phyloP scores from a whole-genome alignment of 37 sponge, comb jelly and placozoan genomes.

The Cliona cf. orientalis region DNA sequence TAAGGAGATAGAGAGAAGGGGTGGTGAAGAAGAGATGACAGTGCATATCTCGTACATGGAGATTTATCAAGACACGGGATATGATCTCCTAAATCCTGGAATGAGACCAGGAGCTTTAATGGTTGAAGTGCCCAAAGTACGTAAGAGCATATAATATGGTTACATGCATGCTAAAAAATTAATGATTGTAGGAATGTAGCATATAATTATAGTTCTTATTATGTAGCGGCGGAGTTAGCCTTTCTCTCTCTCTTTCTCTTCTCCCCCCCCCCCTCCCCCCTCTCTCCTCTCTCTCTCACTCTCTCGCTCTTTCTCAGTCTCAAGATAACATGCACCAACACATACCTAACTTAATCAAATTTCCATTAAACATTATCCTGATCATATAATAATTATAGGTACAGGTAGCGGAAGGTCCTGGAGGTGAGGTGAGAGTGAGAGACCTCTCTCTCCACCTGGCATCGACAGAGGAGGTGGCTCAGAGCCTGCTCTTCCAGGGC shows the following conservation, averaged over 20 bases:
- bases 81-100: constrained; percentile 90
- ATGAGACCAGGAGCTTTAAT: constrained; percentile 54
- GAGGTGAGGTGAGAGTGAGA: constrained; percentile 51
- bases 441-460: constrained; percentile 88
- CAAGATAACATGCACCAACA: too few relatives aligned
- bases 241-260: not conserved
- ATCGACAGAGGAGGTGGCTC: constrained; percentile 84
- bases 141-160: too few relatives aligned
- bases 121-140: constrained; percentile 82
- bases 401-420: constrained; percentile 35
- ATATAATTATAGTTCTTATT: not conserved
- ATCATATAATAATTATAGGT: too few relatives aligned
- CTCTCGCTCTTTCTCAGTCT: not conserved
- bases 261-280: not conserved
- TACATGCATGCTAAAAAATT: not conserved
- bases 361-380: too few relatives aligned
- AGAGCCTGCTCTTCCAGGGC: constrained; percentile 87
- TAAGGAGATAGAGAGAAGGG: constrained; percentile 37
- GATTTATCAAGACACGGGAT: constrained; percentile 90
- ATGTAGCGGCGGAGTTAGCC: not conserved
- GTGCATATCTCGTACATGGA: constrained; percentile 90
- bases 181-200: not conserved
- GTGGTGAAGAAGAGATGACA: constrained; percentile 29
- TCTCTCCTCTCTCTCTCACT: not conserved
- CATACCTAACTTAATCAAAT: too few relatives aligned